These are phyloP conservation scores for Apistogramma diplotaenia DNA, from an alignment of 2,113 vertebrate species.

Conservation along the genomic window DNA sequence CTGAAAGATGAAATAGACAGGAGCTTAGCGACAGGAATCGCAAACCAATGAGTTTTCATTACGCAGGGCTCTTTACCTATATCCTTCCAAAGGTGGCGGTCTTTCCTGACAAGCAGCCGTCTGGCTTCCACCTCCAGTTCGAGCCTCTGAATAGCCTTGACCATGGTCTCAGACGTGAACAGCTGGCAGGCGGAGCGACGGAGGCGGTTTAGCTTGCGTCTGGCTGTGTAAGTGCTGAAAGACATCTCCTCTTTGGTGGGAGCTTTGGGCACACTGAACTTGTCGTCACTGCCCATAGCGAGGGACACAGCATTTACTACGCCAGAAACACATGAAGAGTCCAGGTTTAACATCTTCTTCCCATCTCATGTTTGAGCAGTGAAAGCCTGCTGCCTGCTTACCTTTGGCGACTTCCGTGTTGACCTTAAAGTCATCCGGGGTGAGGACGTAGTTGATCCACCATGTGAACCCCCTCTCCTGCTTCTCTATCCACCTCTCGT, in stretches of 20 bases:
- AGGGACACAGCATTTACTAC: slow-evolving; percentile 86
- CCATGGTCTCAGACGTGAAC: slow-evolving; percentile 85
- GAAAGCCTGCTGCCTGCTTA: slow-evolving; percentile 35
- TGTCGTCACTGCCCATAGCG: slow-evolving; percentile 79
- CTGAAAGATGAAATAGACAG: slow-evolving; percentile 61
- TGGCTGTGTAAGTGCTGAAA: slow-evolving; percentile 86
- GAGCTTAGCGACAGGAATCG: background rate
- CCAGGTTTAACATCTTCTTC: background rate
- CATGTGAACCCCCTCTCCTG: slow-evolving; percentile 91
- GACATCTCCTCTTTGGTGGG: slow-evolving; percentile 95
- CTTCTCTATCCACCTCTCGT: slow-evolving; percentile 96
- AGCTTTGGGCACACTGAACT: slow-evolving; percentile 82
- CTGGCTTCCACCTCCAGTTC: slow-evolving; percentile 87
- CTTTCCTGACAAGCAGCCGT: slow-evolving; percentile 87
- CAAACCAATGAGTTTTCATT: background rate
- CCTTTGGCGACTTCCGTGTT: slow-evolving; percentile 85
- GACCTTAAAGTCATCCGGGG: slow-evolving; percentile 91
- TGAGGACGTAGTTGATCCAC: slow-evolving; percentile 97
- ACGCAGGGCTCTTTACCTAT: slow-evolving; percentile 76
- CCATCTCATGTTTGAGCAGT: no score
- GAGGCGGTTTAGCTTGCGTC: slow-evolving; percentile 84
- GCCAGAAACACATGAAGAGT: background rate
- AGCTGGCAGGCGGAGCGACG: slow-evolving; percentile 85
- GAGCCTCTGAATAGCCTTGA: slow-evolving; percentile 87
- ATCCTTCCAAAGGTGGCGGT: slow-evolving; percentile 95